Base-by-base conservation (phyloP, 2,113 vertebrate genomes). In the Pimephales promelas region DNA sequence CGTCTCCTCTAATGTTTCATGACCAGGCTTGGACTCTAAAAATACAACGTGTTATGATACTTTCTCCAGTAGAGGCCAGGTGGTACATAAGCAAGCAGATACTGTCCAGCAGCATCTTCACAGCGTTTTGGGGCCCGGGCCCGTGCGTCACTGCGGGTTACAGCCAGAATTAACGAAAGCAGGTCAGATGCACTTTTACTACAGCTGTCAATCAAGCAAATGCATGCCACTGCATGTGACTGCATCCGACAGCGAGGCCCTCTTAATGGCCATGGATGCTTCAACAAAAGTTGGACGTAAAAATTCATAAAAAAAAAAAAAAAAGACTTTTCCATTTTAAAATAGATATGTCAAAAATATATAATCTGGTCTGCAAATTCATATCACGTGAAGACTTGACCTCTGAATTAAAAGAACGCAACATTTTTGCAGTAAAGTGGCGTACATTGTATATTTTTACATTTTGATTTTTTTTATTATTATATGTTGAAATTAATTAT, bases 11-110 rank as follows among this genome's bases (percentile, higher is more conserved):
- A 96, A 94, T 83, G 93, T 98, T 97, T 97, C 97, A 96, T 92
- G 86, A 93, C 83, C 87, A 85, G 85, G 89, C 92, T 85, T 45
- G 81, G 81, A 75, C 52, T 94, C 96, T 98, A 99, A 97, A 97
- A 97, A 98, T 98, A 98, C 95, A 45, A 88, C 71, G 91, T 95
- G 95, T 96, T 97, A 96, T 93, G 95, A 96, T 94, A 95, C 90
- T 90, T 95, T 92, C 94, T 94, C 93, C 92, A 88, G 90, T 85
- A 88, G 90, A 71, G 64, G 91, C 93, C 92, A 93, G 94, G 92
- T 92, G 95, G 91, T 94, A 93, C 92, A 94, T 94, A 92, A 92
- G 90, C 93, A 91, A 91, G 91, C 91, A 92, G 90, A 93, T 91
- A 91, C 87, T 90, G 88, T 87, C 76, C 79, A 88, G 86, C 88